A percentile compares a stretch with the other conserved stretches of the same genome.
Evolutionary conservation across 2,113 vertebrate species (phyloP).

Genomic region (Tautogolabrus adspersus): DNA sequence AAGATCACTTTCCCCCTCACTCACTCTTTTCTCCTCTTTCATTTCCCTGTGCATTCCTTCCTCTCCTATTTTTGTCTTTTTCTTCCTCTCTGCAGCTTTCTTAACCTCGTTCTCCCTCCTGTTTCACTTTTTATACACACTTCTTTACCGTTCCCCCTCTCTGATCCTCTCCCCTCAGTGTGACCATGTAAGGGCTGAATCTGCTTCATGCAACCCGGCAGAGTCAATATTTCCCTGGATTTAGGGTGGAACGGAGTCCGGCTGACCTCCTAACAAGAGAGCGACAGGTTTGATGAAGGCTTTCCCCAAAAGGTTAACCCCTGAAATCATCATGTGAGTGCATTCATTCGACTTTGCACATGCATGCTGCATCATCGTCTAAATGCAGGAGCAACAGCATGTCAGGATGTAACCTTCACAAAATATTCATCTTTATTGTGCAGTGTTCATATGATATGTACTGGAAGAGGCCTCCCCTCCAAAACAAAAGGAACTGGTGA

Average conservation of each 20-base stretch:
- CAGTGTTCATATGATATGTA: no score
- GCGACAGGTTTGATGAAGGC: background rate
- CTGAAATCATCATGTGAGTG: background rate
- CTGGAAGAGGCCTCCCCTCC: no score
- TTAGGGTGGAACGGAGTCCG: conserved; percentile 33
- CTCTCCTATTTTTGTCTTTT: conserved; percentile 42
- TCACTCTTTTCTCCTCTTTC: conserved; percentile 26
- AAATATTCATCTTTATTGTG: no score
- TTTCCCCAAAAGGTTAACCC: background rate
- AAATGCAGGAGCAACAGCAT: no score
- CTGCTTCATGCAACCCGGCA: conserved; percentile 21
- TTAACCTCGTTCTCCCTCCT: conserved; percentile 2
- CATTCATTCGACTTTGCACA: background rate
- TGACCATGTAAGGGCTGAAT: conserved; percentile 68
- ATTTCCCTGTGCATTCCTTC: conserved; percentile 37
- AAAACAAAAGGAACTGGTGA: no score
- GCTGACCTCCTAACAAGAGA: background rate
- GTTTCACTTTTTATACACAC: background rate
- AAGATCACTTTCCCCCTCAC: conserved; percentile 13
- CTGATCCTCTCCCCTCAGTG: background rate
- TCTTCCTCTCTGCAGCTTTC: conserved; percentile 10
- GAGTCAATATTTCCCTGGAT: conserved; percentile 27
- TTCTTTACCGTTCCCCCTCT: background rate
- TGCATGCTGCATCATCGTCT: no score
- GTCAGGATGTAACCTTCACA: no score